phyloP scores from a whole-genome alignment of 2,888 invertebrate genomes.

The Hydriomena furcata region DNA sequence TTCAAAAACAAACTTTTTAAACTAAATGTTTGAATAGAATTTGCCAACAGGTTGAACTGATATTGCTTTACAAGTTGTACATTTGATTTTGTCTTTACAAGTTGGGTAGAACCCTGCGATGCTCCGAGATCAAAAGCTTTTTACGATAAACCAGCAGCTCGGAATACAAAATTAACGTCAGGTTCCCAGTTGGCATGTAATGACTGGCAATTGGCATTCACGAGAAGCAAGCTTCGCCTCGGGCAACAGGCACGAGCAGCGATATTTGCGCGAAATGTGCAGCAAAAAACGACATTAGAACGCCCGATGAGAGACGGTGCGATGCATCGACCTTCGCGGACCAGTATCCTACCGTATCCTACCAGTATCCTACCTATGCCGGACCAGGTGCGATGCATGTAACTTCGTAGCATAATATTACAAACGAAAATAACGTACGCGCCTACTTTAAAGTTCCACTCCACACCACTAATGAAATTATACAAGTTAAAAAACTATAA shows the following conservation, averaged over 20 bases:
- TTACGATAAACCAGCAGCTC: not conserved
- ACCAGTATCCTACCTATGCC: too few species aligned
- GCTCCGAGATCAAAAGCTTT: not conserved
- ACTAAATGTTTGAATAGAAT: too few species aligned
- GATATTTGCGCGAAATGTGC: slow-evolving; percentile 34
- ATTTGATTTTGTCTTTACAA: too few species aligned
- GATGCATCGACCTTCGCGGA: slow-evolving; percentile 64
- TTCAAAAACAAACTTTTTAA: not conserved
- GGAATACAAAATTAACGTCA: slow-evolving; percentile 16
- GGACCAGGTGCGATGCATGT: slow-evolving; percentile 46
- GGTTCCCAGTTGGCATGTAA: slow-evolving; percentile 22
- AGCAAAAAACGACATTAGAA: slow-evolving; percentile 63
- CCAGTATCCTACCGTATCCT: too few species aligned
- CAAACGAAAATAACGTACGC: slow-evolving; percentile 20
- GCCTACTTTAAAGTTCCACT: too few species aligned
- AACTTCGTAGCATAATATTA: slow-evolving; percentile 17
- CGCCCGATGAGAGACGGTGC: slow-evolving; percentile 45
- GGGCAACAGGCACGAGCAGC: slow-evolving; percentile 31
- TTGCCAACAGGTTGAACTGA: too few species aligned
- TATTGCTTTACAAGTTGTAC: too few species aligned
- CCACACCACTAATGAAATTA: slow-evolving; percentile 1
- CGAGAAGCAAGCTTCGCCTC: slow-evolving; percentile 37
- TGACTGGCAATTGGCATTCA: slow-evolving; percentile 32
- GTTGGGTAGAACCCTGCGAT: not conserved
- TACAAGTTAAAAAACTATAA: too few species aligned